phyloP scores from a whole-genome alignment of 2,113 vertebrate species.

The Antechinus stuartii region DNA sequence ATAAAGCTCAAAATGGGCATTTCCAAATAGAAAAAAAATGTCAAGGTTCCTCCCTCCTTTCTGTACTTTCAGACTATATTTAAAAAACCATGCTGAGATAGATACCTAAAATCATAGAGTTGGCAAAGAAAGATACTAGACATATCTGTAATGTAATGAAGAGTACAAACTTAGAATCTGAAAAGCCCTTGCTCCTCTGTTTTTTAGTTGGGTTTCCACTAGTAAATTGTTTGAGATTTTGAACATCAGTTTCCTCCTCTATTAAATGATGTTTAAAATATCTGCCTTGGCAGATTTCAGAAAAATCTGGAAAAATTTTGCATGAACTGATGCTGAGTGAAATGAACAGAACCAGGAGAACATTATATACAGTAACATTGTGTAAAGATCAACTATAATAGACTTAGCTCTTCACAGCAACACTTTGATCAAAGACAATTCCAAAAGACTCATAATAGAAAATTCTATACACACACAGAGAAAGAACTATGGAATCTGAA shows the following conservation, averaged over 20 bases:
- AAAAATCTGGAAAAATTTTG: too few species aligned
- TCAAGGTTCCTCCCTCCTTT: conserved; percentile 23
- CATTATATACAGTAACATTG: too few species aligned
- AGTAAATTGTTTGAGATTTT: not conserved
- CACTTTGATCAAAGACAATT: too few species aligned
- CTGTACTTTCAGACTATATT: not conserved
- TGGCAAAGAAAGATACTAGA: not conserved
- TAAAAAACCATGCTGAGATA: not conserved
- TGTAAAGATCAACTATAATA: too few species aligned
- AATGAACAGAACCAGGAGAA: too few species aligned
- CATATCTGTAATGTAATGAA: not conserved
- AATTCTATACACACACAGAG: too few species aligned
- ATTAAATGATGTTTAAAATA: not conserved
- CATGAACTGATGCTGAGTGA: too few species aligned
- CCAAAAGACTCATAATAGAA: too few species aligned
- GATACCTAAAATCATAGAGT: not conserved
- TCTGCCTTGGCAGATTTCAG: not conserved
- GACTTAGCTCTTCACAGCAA: too few species aligned
- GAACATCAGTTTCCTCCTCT: not conserved
- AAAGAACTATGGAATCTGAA: too few species aligned
- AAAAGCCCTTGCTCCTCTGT: not conserved
- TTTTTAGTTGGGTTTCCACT: not conserved
- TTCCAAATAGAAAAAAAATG: not conserved
- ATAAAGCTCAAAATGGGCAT: not conserved
- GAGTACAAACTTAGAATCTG: not conserved